Conservation (phyloP, 2,113 vertebrate genomes). For the Morphnarchus princeps region DNA sequence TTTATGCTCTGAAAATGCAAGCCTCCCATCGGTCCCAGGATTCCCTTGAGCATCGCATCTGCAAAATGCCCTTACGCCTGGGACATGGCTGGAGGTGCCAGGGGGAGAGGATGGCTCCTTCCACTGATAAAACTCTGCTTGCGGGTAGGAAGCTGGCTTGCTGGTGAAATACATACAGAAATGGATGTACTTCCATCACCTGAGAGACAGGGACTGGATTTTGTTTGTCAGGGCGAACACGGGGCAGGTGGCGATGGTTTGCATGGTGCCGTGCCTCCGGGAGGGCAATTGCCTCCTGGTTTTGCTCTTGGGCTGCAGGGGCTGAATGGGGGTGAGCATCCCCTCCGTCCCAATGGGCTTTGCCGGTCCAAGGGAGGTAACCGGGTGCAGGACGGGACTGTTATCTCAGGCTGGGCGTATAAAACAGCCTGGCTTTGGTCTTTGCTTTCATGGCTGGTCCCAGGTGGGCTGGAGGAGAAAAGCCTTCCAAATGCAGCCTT, state of each 20-base stretch:
- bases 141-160: neutral
- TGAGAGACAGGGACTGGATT: neutral
- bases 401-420: neutral
- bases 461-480: neutral
- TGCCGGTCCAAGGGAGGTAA: neutral
- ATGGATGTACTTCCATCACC: neutral
- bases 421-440: neutral
- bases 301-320: neutral
- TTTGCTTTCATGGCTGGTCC: neutral
- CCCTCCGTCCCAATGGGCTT: no score
- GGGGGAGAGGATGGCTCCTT: neutral
- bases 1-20: conserved; percentile 20
- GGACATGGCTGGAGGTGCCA: neutral
- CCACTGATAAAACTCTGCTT: neutral
- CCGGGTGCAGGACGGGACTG: neutral
- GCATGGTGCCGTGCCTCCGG: neutral
- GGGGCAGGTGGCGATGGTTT: neutral
- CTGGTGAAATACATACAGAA: neutral
- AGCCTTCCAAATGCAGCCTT: neutral
- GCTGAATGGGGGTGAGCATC: neutral
- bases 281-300: neutral
- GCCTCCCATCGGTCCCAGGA: neutral
- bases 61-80: neutral
- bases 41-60: neutral
- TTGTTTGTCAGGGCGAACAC: neutral